phyloP scores from a whole-genome alignment of 2,888 invertebrate species.

The Alloplasta piceator region DNA sequence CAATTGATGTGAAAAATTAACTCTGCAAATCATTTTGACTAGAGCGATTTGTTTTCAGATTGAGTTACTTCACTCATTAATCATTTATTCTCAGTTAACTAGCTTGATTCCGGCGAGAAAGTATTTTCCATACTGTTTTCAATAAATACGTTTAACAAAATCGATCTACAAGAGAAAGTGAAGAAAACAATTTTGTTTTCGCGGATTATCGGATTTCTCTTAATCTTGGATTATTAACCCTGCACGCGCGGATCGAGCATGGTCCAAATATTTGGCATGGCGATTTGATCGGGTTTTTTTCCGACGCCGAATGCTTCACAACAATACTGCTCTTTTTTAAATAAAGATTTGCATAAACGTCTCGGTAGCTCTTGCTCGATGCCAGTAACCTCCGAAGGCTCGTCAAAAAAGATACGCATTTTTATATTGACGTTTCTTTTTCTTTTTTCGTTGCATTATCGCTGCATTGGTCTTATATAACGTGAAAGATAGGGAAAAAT shows the following conservation, averaged over 20 bases:
- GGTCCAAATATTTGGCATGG: conserved; percentile 9
- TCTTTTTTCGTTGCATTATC: background rate
- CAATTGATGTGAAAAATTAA: too few relatives aligned
- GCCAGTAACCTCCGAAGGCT: background rate
- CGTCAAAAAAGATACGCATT: background rate
- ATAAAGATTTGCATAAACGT: background rate
- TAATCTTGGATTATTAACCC: conserved; percentile 28
- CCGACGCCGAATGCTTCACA: conserved; percentile 3
- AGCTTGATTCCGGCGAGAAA: too few relatives aligned
- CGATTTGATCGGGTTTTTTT: conserved; percentile 38
- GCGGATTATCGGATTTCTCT: background rate
- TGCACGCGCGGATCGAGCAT: conserved; percentile 19
- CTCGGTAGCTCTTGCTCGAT: background rate
- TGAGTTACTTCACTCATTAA: too few relatives aligned
- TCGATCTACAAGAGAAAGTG: too few relatives aligned
- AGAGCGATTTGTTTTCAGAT: too few relatives aligned
- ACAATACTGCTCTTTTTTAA: conserved; percentile 31
- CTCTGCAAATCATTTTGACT: too few relatives aligned
- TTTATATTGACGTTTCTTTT: background rate
- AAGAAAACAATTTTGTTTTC: too few relatives aligned
- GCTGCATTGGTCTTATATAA: conserved; percentile 37
- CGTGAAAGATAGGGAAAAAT: background rate
- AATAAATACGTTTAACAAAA: too few relatives aligned
- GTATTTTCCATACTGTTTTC: too few relatives aligned
- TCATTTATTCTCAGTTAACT: too few relatives aligned